These are phyloP conservation scores for Danaus chrysippus DNA, from an alignment of 2,888 invertebrate genomes.

Conservation along the genomic window DNA sequence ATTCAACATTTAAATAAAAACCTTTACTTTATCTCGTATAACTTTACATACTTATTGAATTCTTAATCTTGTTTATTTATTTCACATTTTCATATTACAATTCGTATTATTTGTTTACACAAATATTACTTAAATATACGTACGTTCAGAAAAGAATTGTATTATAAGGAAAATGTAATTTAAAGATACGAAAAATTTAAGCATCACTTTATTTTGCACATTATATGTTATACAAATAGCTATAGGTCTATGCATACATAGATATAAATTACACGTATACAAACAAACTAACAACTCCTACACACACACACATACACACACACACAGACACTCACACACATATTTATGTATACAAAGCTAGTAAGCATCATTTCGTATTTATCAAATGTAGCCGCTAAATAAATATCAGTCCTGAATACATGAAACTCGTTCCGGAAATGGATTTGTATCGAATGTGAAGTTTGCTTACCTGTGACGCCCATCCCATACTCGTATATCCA, in stretches of 20 bases:
- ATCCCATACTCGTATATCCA: constrained; percentile 17
- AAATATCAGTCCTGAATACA: constrained; percentile 16
- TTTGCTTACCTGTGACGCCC: constrained; percentile 14
- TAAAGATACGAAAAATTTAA: too few relatives aligned
- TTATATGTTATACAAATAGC: too few relatives aligned
- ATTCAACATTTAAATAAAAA: neutral
- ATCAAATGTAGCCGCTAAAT: constrained; percentile 12
- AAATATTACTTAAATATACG: too few relatives aligned
- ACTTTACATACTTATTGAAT: neutral
- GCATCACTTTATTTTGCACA: too few relatives aligned
- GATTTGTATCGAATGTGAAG: constrained; percentile 29
- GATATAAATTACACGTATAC: too few relatives aligned
- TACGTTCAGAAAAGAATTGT: too few relatives aligned
- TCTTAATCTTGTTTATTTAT: too few relatives aligned
- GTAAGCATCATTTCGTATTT: constrained; percentile 7
- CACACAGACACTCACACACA: neutral
- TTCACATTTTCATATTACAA: too few relatives aligned
- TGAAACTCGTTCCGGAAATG: constrained; percentile 32
- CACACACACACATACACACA: neutral
- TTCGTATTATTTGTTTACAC: too few relatives aligned
- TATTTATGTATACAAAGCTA: neutral
- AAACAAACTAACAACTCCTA: too few relatives aligned
- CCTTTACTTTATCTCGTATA: neutral
- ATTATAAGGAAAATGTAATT: too few relatives aligned
- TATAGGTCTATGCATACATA: too few relatives aligned